Evolutionary conservation across 2,113 vertebrate species (phyloP).

Genomic region (Xenopus laevis): DNA sequence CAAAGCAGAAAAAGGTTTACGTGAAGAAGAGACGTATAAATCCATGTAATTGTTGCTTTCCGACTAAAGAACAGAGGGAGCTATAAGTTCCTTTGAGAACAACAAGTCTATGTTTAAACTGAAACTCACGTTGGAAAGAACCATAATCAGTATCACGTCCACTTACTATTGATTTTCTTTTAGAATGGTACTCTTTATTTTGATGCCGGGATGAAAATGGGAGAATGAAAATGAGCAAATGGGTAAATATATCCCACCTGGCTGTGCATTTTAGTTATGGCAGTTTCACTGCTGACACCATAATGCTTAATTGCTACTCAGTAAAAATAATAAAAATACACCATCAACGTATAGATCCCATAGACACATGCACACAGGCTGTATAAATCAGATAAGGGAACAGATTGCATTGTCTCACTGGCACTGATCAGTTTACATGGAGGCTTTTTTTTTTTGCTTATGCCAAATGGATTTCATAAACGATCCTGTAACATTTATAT

Average conservation of each 20-base stretch:
- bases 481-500: background rate
- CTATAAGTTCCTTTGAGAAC: no score
- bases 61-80: no score
- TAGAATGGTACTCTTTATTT: no score
- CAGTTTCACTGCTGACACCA: constrained; percentile 8
- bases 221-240: background rate
- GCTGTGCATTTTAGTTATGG: background rate
- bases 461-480: background rate
- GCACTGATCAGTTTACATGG: constrained; percentile 6
- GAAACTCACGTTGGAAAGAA: no score
- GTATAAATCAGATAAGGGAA: background rate
- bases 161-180: no score
- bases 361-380: background rate
- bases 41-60: no score
- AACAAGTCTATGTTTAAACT: no score
- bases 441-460: background rate
- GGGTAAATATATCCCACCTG: background rate
- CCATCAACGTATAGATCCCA: background rate
- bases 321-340: constrained; percentile 19
- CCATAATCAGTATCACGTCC: no score
- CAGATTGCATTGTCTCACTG: background rate
- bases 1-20: no score
- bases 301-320: constrained; percentile 2
- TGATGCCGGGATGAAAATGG: background rate
- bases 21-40: no score